Percentiles rank a stretch among this genome's conserved stretches.
phyloP scores from a whole-genome alignment of 2,888 invertebrate species.

The Plusia festucae region DNA sequence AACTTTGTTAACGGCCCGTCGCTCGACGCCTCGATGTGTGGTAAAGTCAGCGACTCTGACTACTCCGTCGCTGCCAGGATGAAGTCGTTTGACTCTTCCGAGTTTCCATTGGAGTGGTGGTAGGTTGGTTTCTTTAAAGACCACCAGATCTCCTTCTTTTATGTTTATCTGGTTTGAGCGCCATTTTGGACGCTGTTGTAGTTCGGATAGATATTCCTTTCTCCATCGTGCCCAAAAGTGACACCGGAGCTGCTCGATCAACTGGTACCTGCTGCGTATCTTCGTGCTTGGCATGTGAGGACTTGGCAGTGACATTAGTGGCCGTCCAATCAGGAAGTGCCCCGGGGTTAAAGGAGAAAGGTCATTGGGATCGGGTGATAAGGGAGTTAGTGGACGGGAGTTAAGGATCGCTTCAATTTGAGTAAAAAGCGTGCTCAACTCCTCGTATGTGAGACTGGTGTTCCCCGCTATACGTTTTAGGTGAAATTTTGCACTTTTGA shows the following conservation, averaged over 20 bases:
- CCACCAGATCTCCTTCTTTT: background rate
- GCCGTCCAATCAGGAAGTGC: slow-evolving; percentile 14
- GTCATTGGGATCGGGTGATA: slow-evolving; percentile 17
- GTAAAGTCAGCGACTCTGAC: background rate
- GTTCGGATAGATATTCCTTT: background rate
- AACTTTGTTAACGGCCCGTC: background rate
- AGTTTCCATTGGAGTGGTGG: background rate
- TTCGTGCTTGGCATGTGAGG: background rate
- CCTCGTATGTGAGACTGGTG: slow-evolving; percentile 14
- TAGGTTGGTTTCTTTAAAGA: background rate
- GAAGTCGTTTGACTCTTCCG: background rate
- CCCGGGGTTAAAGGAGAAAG: slow-evolving; percentile 15
- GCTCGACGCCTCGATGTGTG: background rate
- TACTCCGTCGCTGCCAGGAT: background rate
- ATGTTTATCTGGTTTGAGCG: background rate
- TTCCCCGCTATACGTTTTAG: slow-evolving; percentile 11
- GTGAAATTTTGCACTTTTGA: slow-evolving; percentile 16
- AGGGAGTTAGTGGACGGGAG: slow-evolving; percentile 16
- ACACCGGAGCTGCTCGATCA: background rate
- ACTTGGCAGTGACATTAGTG: background rate
- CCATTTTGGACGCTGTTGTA: background rate
- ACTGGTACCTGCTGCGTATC: background rate
- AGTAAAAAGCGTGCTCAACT: slow-evolving; percentile 16
- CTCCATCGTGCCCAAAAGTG: background rate
- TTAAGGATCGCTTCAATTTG: slow-evolving; percentile 25